phyloP scores from a whole-genome alignment of 2,888 invertebrate genomes.

The Myopa testacea region DNA sequence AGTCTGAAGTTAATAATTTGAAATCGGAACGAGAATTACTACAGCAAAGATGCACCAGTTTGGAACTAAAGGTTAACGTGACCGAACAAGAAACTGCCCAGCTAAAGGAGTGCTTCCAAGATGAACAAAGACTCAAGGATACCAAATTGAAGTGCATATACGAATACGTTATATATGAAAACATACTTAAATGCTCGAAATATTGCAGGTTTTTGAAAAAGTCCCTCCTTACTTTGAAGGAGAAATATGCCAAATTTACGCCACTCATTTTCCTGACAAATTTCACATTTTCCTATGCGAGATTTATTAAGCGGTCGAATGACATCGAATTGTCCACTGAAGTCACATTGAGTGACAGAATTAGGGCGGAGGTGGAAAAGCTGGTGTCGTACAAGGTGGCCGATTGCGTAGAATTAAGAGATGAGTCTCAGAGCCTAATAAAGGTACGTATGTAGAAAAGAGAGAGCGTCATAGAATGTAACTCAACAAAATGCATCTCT shows the following conservation, averaged over 20 bases:
- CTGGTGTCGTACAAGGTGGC: slow-evolving; percentile 49
- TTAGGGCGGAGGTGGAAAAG: slow-evolving; percentile 47
- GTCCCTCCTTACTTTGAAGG: slow-evolving; percentile 57
- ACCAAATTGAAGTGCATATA: slow-evolving; percentile 62
- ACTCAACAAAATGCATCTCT: background rate
- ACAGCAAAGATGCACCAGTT: slow-evolving; percentile 49
- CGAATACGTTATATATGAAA: background rate
- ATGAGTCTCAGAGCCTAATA: slow-evolving; percentile 54
- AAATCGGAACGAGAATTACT: slow-evolving; percentile 55
- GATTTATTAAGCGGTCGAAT: slow-evolving; percentile 51
- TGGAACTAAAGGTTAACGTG: slow-evolving; percentile 50
- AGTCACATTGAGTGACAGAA: slow-evolving; percentile 7
- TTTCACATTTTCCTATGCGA: slow-evolving; percentile 62
- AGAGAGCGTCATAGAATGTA: background rate
- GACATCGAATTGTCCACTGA: slow-evolving; percentile 32
- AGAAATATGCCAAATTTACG: slow-evolving; percentile 67
- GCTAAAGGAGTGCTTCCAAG: slow-evolving; percentile 55
- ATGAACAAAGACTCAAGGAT: slow-evolving; percentile 55
- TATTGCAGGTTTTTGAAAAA: slow-evolving; percentile 60
- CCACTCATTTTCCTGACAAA: slow-evolving; percentile 65
- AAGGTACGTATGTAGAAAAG: slow-evolving; percentile 46
- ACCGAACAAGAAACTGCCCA: slow-evolving; percentile 51
- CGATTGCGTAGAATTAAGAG: slow-evolving; percentile 40
- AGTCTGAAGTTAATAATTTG: slow-evolving; percentile 56
- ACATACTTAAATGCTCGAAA: background rate